Base-by-base conservation (phyloP, 2,113 vertebrate genomes). In the Phaethon lepturus region DNA sequence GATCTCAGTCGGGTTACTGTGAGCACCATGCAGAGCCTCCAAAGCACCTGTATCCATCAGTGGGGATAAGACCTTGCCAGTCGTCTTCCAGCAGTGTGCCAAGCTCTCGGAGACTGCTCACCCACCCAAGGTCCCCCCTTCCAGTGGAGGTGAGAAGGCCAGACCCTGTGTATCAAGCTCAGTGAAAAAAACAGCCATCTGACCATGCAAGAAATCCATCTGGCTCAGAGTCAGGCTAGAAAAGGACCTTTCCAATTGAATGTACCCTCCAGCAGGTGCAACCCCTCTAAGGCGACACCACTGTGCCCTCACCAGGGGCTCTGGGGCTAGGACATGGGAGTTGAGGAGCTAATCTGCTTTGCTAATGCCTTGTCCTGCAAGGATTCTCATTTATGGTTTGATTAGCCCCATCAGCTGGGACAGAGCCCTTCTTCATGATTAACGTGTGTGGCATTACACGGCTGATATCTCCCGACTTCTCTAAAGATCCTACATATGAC, bases 401-500 rank as follows among this genome's bases (percentile, higher is more conserved):
- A 72, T 81, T 64, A 93, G 33, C 40, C 45, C 29, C 58, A 68
- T 72, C 49, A 89, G 31, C 9, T 58, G 11, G 24, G 16, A 78
- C 47, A 64, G 22, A 74, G 13, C 6, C 53, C 49, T 92, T 86
- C 92, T 91, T 76, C 56, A 11, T 45, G 38, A 81, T n/a, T 60
- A 82, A n/a, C 19, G 1, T 14, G 6, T 64, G 83, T 45, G 60
- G 60, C 40, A 52, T 68, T 28, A 56, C 58, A 91, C 68, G 9
- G 0, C 72, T 74, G 76, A 16, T 84, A 67, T 72, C 76, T 81
- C 58, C 68, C 66, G 87, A 33, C 95, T 96, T 97, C 96, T 87
- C 93, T 89, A 91, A 90, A 96, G 47, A 42, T 89, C 45, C 91
- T 93, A 75, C 69, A 87, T 28, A 66, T 22, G 55, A 76, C 76